phyloP scores from a whole-genome alignment of 2,888 invertebrate species.

The Drosophila peninsularis region DNA sequence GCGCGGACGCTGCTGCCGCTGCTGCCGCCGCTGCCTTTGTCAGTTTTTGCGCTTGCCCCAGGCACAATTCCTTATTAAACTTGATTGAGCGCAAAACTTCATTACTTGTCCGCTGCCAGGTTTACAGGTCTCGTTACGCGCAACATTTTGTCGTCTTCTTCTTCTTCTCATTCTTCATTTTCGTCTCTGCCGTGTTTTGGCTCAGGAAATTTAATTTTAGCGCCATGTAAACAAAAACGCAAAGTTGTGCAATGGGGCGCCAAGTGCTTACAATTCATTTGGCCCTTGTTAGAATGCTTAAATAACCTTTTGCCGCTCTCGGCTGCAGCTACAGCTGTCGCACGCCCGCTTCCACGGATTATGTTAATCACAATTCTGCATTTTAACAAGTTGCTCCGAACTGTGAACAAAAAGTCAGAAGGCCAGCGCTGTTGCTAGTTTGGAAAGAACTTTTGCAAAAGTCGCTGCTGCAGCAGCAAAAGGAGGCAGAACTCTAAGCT shows the following conservation, averaged over 20 bases:
- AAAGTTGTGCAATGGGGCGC: constrained; percentile 32
- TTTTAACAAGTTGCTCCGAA: constrained; percentile 66
- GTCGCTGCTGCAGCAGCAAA: constrained; percentile 22
- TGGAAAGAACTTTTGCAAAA: constrained; percentile 56
- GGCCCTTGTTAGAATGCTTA: constrained; percentile 72
- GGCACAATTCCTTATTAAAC: constrained; percentile 77
- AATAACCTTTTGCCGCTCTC: constrained; percentile 71
- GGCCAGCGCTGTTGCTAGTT: constrained; percentile 57
- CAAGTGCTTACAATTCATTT: constrained; percentile 81
- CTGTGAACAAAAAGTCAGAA: constrained; percentile 65
- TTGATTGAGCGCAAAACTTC: constrained; percentile 81
- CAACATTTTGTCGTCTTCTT: constrained; percentile 15
- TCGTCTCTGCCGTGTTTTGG: constrained; percentile 7
- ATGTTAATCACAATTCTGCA: constrained; percentile 79
- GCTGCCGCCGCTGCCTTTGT: constrained; percentile 19
- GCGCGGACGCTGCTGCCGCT: background rate
- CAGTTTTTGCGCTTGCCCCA: constrained; percentile 42
- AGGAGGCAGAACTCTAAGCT: constrained; percentile 59
- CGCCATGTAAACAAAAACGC: constrained; percentile 58
- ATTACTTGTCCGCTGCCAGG: constrained; percentile 55
- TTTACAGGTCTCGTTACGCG: constrained; percentile 37
- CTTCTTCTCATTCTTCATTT: background rate
- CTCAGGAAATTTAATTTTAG: constrained; percentile 61
- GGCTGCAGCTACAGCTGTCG: constrained; percentile 70
- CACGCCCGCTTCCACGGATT: constrained; percentile 65